Base-by-base conservation (phyloP, 2,888 invertebrate species). In the Callinectes sapidus region DNA sequence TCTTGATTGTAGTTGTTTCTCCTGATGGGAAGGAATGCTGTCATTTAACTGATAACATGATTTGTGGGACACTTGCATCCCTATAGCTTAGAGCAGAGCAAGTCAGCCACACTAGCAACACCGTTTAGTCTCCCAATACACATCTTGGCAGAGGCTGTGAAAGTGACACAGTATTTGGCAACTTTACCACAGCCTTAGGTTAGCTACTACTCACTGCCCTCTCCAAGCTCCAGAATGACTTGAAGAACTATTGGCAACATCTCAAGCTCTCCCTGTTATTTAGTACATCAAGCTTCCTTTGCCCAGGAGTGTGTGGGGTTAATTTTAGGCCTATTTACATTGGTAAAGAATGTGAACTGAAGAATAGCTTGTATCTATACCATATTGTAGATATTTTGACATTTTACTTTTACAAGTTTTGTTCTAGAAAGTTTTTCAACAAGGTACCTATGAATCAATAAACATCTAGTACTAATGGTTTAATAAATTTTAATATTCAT, bases 121-220 rank as follows among this genome's bases (percentile, higher is more conserved):
- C n/a, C 35, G 16, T 32, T 81, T 18, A 81, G 71, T 71, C 81
- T 32, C 13, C 28, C 28, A 28, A 71, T 71, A 71, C 8, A 28
- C 28, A 71, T 71, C 35, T 81, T 81, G 81, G 81, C 81, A 35
- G 81, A 14, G 81, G 35, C 35, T 35, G 81, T 81, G 81, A 35
- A 81, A 35, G 81, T 81, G 81, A 81, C 81, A 81, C 81, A 81
- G 81, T 81, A 71, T 35, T 81, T 81, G 81, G 81, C 81, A 81
- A 35, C 81, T 35, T 81, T 35, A 32, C 32, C 35, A 77, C 35
- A 81, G 16, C 14, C 81, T 71, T 71, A 71, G 71, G 71, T 2
- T 71, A 71, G 71, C 71, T 81, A 81, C 81, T 81, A 35, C 35
- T 81, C 81, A 5, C 35, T 35, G 14, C 35, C 35, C 32, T 16